These are phyloP conservation scores for Coracias cyanogaster DNA, from an alignment of 2,797 vertebrate species.

Conservation along the genomic window DNA sequence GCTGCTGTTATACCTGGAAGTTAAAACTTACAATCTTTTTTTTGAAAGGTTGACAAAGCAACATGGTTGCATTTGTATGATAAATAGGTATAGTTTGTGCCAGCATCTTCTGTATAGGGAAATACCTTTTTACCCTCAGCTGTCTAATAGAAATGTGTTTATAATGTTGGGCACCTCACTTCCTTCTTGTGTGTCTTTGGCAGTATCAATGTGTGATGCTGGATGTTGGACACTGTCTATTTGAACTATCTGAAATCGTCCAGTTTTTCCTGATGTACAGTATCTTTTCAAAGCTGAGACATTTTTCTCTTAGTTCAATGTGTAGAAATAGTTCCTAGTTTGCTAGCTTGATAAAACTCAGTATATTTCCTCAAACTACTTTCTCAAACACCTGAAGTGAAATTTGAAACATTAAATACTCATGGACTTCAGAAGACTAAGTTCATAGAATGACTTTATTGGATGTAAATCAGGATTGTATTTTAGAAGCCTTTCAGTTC, in stretches of 20 bases:
- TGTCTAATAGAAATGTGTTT: rapidly evolving
- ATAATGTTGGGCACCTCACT: background rate
- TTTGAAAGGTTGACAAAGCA: background rate
- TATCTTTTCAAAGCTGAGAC: background rate
- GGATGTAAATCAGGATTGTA: background rate
- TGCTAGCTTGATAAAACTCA: background rate
- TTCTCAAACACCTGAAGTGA: background rate
- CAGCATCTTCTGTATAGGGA: background rate
- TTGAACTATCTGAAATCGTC: background rate
- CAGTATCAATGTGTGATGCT: background rate
- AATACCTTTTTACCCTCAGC: background rate
- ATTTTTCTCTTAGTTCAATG: background rate
- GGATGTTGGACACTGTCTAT: background rate
- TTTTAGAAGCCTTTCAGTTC: constrained; percentile 46
- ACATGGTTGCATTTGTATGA: background rate
- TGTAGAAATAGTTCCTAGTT: background rate
- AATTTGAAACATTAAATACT: background rate
- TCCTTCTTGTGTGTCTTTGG: background rate
- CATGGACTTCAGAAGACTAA: background rate
- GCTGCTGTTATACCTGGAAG: background rate
- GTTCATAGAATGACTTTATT: background rate
- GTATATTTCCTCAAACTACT: background rate
- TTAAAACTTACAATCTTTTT: background rate
- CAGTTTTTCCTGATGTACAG: background rate
- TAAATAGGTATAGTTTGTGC: background rate